Evolutionary conservation across 2,888 invertebrate genomes (phyloP).

Genomic region (Tenthredo scrophulariae): DNA sequence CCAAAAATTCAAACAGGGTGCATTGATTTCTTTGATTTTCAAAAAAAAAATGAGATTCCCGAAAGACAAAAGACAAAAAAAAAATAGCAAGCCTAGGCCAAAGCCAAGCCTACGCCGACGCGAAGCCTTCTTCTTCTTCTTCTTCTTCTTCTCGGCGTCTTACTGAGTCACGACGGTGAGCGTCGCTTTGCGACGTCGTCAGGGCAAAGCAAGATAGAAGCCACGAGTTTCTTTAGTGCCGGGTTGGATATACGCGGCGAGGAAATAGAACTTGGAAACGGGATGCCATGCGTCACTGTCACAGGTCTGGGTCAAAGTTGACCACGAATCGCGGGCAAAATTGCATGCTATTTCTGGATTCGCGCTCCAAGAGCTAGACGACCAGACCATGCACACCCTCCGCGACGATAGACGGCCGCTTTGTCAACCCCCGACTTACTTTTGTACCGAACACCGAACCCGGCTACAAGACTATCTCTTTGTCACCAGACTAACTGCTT

Average conservation of each 20-base stretch:
- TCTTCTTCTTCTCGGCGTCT: background rate
- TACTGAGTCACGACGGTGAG: slow-evolving; percentile 16
- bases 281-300: slow-evolving; percentile 73
- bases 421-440: slow-evolving; percentile 33
- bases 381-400: slow-evolving; percentile 26
- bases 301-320: slow-evolving; percentile 71
- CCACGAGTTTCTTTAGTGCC: slow-evolving; percentile 32
- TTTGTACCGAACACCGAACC: background rate
- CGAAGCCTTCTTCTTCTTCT: background rate
- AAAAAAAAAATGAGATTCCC: background rate
- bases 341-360: slow-evolving; percentile 56
- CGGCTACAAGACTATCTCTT: slow-evolving; percentile 31
- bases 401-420: slow-evolving; percentile 47
- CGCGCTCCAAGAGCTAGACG: slow-evolving; percentile 15
- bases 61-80: background rate
- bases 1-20: too few relatives aligned
- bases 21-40: background rate
- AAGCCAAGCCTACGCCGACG: slow-evolving; percentile 38
- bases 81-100: background rate
- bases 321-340: slow-evolving; percentile 68
- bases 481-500: slow-evolving; percentile 14
- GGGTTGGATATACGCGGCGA: slow-evolving; percentile 32
- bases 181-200: background rate
- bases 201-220: background rate
- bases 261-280: slow-evolving; percentile 61